Evolutionary conservation across 2,888 invertebrate species (phyloP).

Genomic region (Idaea aversata): DNA sequence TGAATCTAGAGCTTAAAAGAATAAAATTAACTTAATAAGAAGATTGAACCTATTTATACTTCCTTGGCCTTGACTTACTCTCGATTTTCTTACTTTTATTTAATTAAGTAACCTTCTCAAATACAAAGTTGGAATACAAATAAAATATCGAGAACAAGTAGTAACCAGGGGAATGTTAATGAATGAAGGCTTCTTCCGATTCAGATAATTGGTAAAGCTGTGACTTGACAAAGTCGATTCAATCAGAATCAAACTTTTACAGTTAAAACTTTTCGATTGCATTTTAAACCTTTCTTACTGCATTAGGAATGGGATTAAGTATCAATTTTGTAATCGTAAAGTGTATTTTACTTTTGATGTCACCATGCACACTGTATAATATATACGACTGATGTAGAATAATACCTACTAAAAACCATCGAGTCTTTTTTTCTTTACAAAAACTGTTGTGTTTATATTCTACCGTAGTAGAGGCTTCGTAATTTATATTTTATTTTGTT

Average conservation of each 20-base stretch:
- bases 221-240: constrained; percentile 20
- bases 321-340: not conserved
- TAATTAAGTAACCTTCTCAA: too few relatives aligned
- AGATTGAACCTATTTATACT: too few relatives aligned
- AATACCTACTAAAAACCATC: not conserved
- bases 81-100: too few relatives aligned
- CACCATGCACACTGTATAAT: not conserved
- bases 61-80: too few relatives aligned
- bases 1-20: too few relatives aligned
- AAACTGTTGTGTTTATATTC: not conserved
- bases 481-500: not conserved
- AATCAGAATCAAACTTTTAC: constrained; percentile 20
- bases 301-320: not conserved
- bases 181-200: constrained; percentile 39
- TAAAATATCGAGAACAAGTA: constrained; percentile 23
- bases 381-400: too few relatives aligned
- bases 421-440: not conserved
- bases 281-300: constrained; percentile 12
- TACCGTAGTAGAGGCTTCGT: not conserved
- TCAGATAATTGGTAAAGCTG: constrained; percentile 40
- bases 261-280: constrained; percentile 17
- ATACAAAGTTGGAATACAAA: too few relatives aligned
- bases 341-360: not conserved
- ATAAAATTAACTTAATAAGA: too few relatives aligned
- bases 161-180: constrained; percentile 18